Evolutionary conservation across 2,113 vertebrate genomes (phyloP).

Genomic region (Triplophysa rosa): DNA sequence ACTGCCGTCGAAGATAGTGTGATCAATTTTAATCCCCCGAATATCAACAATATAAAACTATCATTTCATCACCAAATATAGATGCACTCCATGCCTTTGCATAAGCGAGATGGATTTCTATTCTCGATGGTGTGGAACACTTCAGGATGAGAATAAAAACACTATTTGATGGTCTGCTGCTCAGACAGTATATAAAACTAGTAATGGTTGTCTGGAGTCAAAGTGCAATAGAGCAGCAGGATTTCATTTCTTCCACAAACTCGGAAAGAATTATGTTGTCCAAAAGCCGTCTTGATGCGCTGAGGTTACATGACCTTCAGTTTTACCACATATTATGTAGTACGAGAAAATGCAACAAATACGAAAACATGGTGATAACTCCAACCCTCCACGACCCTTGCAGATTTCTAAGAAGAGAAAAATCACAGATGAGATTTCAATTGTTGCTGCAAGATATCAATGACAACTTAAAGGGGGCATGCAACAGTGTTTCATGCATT

Average conservation of each 20-base stretch:
- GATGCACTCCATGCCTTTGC: slow-evolving; percentile 83
- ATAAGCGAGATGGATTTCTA: slow-evolving; percentile 83
- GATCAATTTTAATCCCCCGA: slow-evolving; percentile 87
- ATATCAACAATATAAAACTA: slow-evolving; percentile 85
- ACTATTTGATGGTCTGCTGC: slow-evolving; percentile 87
- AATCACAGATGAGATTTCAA: too few species aligned
- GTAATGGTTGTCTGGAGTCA: slow-evolving; percentile 88
- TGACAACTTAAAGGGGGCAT: too few species aligned
- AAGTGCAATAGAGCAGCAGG: slow-evolving; percentile 85
- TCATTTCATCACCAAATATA: slow-evolving; percentile 89
- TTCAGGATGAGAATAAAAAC: slow-evolving; percentile 81
- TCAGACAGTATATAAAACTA: slow-evolving; percentile 88
- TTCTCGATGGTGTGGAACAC: slow-evolving; percentile 80
- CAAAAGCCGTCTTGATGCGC: slow-evolving; percentile 84
- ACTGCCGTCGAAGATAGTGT: slow-evolving; percentile 81
- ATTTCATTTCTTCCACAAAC: slow-evolving; percentile 93
- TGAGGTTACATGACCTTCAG: slow-evolving; percentile 91
- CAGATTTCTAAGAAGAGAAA: neutral
- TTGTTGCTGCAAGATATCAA: too few species aligned
- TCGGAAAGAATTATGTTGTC: slow-evolving; percentile 86
- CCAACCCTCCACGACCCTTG: slow-evolving; percentile 33
- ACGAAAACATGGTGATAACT: slow-evolving; percentile 60
- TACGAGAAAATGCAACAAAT: slow-evolving; percentile 77
- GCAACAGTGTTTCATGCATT: too few species aligned
- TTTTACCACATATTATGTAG: slow-evolving; percentile 85